Base-by-base conservation (phyloP, 2,797 vertebrate species). In the Peromyscus aztecus region DNA sequence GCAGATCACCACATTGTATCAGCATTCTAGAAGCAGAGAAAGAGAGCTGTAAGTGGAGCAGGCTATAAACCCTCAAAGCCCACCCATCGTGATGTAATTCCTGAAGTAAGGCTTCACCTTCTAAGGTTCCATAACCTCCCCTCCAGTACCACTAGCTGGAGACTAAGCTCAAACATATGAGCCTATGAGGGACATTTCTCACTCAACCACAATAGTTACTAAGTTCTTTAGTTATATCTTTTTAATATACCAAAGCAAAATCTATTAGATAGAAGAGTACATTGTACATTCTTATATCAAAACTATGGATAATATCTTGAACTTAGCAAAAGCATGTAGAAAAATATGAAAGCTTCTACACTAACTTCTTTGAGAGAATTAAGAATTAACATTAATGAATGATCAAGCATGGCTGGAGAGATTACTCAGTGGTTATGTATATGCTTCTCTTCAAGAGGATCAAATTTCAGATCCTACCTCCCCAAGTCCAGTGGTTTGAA, bases 381-480 rank as follows among this genome's bases (percentile, higher is more conserved):
- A 59, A 73, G 19, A 95, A 80, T 77, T 91, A 82, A n/a, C 23
- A 90, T 29, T 40, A 61, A 71, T 71, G 29, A 69, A 78, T 84
- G 19, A 90, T 83, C 12, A 27, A 93, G 5, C 4, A 4, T 43
- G 40, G 4, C 23, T 46, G 40, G 40, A 76, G 12, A 14, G 40
- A 6, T 23, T 12, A 23, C 13, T 46, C 24, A 46, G 40, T 76
- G 73, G 73, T 76, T 24, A 67, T 27, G 12, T 4, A 81, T 81
- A 5, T 7, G 2, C 12, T 40, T 40, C 4, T 63, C 37, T 63
- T 83, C 37, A 27, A 82, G 59, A 61, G 57, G 16, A 63, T 29
- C 27, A 10, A 34, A 63, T 29, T 61, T 63, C 81, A 43, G 14
- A 16, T 43, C 4, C n/a, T 13, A 83, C n/a, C 29, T 17, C 11